phyloP scores from a whole-genome alignment of 2,797 vertebrate genomes.

The Aulostomus chinensis region DNA sequence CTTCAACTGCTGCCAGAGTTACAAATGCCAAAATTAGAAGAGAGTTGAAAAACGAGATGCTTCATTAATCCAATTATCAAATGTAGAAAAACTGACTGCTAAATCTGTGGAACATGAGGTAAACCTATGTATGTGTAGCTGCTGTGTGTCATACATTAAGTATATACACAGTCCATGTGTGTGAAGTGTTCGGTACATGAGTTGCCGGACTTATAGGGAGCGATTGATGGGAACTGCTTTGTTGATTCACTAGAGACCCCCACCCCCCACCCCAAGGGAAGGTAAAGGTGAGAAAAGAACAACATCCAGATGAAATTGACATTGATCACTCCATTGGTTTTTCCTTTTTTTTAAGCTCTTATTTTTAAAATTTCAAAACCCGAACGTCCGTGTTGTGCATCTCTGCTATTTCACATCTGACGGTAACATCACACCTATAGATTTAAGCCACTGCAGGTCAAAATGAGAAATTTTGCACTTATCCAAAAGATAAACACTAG shows the following conservation, averaged over 20 bases:
- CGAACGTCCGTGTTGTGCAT: conserved; percentile 52
- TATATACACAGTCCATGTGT: too few species aligned
- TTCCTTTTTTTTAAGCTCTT: conserved; percentile 39
- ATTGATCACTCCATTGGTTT: conserved; percentile 83
- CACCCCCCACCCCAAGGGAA: conserved; percentile 61
- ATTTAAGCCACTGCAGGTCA: conserved; percentile 61
- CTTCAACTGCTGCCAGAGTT: too few species aligned
- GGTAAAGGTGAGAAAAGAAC: conserved; percentile 23
- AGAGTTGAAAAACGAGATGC: too few species aligned
- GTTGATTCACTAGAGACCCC: conserved; percentile 65
- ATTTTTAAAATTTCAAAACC: conserved; percentile 62
- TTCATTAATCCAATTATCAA: too few species aligned
- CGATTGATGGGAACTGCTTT: conserved; percentile 30
- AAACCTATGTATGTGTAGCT: background rate
- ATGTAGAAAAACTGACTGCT: too few species aligned
- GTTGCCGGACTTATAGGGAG: background rate
- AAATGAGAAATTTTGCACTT: conserved; percentile 72
- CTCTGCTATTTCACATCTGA: conserved; percentile 73
- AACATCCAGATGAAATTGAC: conserved; percentile 76
- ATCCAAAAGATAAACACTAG: conserved; percentile 64
- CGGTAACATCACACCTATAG: conserved; percentile 52
- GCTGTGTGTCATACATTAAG: background rate
- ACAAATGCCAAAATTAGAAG: too few species aligned
- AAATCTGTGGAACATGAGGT: too few species aligned
- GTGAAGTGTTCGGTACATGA: too few species aligned